Percentiles rank a stretch among this genome's conserved stretches.
These are phyloP conservation scores for Microcebus griseorufus DNA, from an alignment of 2,113 vertebrate genomes.

Conservation along the genomic window DNA sequence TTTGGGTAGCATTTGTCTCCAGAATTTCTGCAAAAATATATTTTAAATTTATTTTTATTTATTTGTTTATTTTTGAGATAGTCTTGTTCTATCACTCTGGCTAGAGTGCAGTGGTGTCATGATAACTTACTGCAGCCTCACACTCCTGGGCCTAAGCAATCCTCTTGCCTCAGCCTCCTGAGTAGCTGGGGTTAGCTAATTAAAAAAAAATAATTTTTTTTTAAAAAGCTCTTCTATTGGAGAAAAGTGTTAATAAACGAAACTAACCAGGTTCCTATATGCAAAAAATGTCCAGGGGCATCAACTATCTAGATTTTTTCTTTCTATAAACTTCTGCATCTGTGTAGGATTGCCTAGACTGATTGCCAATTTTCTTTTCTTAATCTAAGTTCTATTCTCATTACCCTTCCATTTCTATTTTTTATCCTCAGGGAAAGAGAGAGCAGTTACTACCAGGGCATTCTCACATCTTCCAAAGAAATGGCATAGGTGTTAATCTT, in stretches of 20 bases:
- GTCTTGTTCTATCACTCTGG: too few species aligned
- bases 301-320: conserved; percentile 68
- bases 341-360: conserved; percentile 75
- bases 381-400: conserved; percentile 85
- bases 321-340: conserved; percentile 77
- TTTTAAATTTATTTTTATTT: not conserved
- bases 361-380: conserved; percentile 81
- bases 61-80: too few species aligned
- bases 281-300: conserved; percentile 68
- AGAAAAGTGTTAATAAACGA: conserved; percentile 23
- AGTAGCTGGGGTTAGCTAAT: too few species aligned
- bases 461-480: conserved; percentile 86
- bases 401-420: conserved; percentile 84
- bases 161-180: too few species aligned
- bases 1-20: not conserved
- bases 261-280: conserved; percentile 40
- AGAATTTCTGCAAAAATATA: not conserved
- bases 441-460: conserved; percentile 84
- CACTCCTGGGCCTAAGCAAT: too few species aligned
- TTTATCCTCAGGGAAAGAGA: conserved; percentile 85
- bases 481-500: conserved; percentile 86
- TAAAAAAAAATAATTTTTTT: too few species aligned
- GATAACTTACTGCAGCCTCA: too few species aligned
- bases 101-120: too few species aligned
- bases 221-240: conserved; percentile 8